Percentiles rank a stretch among this genome's conserved stretches.
These are phyloP conservation scores for Rousettus leschenaultii DNA, from an alignment of 2,113 vertebrate genomes.

Conservation along the genomic window DNA sequence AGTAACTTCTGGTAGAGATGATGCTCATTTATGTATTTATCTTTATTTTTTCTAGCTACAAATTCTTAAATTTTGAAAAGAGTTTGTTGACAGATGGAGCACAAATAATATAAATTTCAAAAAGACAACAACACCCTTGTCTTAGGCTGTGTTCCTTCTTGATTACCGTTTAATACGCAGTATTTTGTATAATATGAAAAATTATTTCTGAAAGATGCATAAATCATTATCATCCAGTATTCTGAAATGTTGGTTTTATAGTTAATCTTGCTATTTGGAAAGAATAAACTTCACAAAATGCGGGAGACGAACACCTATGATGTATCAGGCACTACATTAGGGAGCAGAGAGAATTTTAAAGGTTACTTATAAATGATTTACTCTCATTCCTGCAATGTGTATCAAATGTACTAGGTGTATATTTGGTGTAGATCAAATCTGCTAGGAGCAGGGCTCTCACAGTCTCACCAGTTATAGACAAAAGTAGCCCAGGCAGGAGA, in stretches of 20 bases:
- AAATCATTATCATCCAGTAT: not conserved
- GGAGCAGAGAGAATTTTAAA: not conserved
- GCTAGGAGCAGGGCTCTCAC: not conserved
- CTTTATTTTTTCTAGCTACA: not conserved
- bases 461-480: not conserved
- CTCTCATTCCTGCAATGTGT: not conserved
- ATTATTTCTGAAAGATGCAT: not conserved
- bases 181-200: not conserved
- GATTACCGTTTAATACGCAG: not conserved
- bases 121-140: not conserved
- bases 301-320: not conserved
- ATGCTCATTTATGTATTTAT: not conserved
- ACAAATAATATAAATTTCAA: not conserved
- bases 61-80: not conserved
- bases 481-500: slow-evolving; percentile 6
- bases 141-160: not conserved
- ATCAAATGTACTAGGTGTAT: not conserved
- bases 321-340: not conserved
- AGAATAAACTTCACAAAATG: slow-evolving; percentile 8
- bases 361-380: not conserved
- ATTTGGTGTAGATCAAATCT: not conserved
- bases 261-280: not conserved
- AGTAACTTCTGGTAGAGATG: not conserved
- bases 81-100: not conserved
- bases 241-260: slow-evolving; percentile 3